A percentile compares a stretch with the other conserved stretches of the same genome.
Evolutionary conservation across 2,888 invertebrate genomes (phyloP).

Genomic region (Idaea biselata): DNA sequence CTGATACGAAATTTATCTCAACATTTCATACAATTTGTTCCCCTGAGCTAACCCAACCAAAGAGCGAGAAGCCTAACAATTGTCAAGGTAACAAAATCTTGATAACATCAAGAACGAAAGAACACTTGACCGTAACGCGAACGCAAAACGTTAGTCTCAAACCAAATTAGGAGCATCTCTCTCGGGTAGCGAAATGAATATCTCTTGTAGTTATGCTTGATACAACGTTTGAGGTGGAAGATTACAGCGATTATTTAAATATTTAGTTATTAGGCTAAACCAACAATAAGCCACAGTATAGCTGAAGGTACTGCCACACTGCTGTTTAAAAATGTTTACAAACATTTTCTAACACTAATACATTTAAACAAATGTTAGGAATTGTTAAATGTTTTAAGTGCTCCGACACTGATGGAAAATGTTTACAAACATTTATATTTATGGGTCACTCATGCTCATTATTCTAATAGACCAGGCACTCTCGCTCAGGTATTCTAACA

Average conservation of each 20-base stretch:
- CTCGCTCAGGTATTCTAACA: too few relatives aligned
- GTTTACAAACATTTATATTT: too few relatives aligned
- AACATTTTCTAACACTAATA: too few relatives aligned
- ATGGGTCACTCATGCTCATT: too few relatives aligned
- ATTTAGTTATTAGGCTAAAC: background rate
- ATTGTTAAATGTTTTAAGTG: too few relatives aligned
- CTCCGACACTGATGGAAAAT: too few relatives aligned
- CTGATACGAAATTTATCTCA: background rate
- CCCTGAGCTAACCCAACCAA: background rate
- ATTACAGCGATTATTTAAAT: constrained; percentile 14
- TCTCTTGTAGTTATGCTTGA: constrained; percentile 35
- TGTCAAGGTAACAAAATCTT: constrained; percentile 5
- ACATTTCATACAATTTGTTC: background rate
- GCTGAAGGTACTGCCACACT: too few relatives aligned
- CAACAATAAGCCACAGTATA: too few relatives aligned
- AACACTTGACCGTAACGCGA: constrained; percentile 26
- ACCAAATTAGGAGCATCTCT: constrained; percentile 57
- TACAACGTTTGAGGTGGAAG: constrained; percentile 21
- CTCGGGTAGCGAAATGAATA: constrained; percentile 40
- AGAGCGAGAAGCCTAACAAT: constrained; percentile 5
- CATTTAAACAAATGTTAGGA: too few relatives aligned
- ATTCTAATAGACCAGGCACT: too few relatives aligned
- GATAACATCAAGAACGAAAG: constrained; percentile 24
- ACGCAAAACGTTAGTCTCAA: constrained; percentile 44
- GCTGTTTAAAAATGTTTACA: too few relatives aligned